Evolutionary conservation across 1,140 invertebrate genomes (phyloP), one percentile per base, ranked within the genome.

Genomic region (Ruditapes philippinarum): DNA sequence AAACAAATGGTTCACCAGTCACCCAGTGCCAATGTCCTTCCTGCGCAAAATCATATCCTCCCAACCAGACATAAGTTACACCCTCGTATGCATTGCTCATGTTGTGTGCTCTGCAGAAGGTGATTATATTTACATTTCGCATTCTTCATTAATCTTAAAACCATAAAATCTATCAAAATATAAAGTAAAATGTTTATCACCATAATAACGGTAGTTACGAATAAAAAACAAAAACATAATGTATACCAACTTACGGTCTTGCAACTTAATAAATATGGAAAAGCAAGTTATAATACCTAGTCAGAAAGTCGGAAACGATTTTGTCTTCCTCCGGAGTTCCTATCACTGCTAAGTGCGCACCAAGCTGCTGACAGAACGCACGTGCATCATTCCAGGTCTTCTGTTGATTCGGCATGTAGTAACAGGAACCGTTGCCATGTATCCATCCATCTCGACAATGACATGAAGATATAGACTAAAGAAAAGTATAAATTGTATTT

Each of bases 21-120:
- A 89, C 60, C 88, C 88, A 89, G 28, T 76, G 54, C 88, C 88
- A 89, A 2, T 83, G 38, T 12, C 80, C 57, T 65, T 89, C 88
- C 31, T 76, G n/a, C n/a, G 51, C 22, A 45, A 62, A 62, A 62
- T 89, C 88, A 25, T 45, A 62, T 45, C 80, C 80, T 22, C 88
- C 88, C 7, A 89, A 2, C 88, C 88, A 89, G 1, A 80, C 81
- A 36, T 89, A 84, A 11, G 79, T 28, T 45, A 78, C 70, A 76
- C 62, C 33, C 33, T 68, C 62, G 33, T 68, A 68, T 36, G 11
- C 62, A 17, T 28, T 33, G 19, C 25, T 68, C 9, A 33, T 68
- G 19, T 68, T 68, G 19, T 68, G 62, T 5, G 62, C 62, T 68
- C 62, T 68, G 33, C 11, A 5, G 19, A 68, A 36, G 3, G 19